These are phyloP conservation scores for Megamerina dolium DNA, from an alignment of 2,888 invertebrate genomes.

Conservation along the genomic window DNA sequence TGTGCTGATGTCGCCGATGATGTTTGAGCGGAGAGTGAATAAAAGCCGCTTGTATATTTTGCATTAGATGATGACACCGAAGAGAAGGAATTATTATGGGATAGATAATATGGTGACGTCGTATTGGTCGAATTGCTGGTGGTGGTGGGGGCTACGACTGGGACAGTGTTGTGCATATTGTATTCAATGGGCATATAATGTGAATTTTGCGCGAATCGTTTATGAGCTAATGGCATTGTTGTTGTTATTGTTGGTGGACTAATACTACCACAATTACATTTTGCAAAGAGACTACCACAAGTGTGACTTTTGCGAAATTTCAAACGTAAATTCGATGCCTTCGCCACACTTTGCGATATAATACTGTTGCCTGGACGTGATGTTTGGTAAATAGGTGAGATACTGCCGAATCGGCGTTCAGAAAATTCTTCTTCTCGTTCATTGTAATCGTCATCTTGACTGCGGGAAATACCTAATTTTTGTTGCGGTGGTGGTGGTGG, in stretches of 20 bases:
- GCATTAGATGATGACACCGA: background rate
- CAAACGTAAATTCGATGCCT: slow-evolving; percentile 27
- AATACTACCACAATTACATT: slow-evolving; percentile 34
- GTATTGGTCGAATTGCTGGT: slow-evolving; percentile 14
- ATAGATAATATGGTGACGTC: slow-evolving; percentile 13
- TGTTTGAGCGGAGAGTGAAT: slow-evolving; percentile 26
- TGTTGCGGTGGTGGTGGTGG: slow-evolving; percentile 5
- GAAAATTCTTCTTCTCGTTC: slow-evolving; percentile 2
- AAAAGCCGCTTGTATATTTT: slow-evolving; percentile 16
- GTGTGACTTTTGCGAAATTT: slow-evolving; percentile 41
- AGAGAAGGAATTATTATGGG: slow-evolving; percentile 9
- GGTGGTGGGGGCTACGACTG: slow-evolving; percentile 23
- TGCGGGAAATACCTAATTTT: slow-evolving; percentile 19
- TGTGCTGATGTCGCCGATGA: slow-evolving; percentile 25
- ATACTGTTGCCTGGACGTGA: too few species aligned
- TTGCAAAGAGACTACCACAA: slow-evolving; percentile 42
- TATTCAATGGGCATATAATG: too few species aligned
- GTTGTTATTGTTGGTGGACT: slow-evolving; percentile 14
- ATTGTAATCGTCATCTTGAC: slow-evolving; percentile 18
- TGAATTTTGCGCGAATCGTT: slow-evolving; percentile 13
- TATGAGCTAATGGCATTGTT: slow-evolving; percentile 14
- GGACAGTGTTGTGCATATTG: too few species aligned
- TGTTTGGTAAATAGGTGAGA: slow-evolving; percentile 19
- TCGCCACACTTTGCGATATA: slow-evolving; percentile 21
- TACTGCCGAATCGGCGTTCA: slow-evolving; percentile 18